Conservation (phyloP, 2,113 vertebrate genomes). For the Bothrops jararaca region DNA sequence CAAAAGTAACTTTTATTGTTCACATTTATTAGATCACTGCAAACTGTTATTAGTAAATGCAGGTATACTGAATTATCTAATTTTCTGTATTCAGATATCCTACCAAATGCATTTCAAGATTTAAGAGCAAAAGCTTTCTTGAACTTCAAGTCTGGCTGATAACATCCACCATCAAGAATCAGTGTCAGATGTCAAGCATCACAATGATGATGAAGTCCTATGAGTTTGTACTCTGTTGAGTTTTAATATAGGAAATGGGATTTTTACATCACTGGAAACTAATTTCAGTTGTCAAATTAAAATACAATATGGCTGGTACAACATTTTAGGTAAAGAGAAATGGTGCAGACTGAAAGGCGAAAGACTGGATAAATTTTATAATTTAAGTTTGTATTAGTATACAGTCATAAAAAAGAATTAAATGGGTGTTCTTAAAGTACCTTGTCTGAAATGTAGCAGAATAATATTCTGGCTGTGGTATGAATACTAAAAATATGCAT, state of each 20-base stretch:
- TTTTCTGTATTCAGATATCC: not conserved
- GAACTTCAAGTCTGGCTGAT: not conserved
- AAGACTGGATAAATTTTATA: not conserved
- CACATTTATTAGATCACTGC: conserved; percentile 35
- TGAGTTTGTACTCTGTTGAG: not conserved
- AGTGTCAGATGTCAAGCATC: not conserved
- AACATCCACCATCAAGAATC: not conserved
- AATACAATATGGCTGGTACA: not conserved
- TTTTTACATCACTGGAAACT: not conserved
- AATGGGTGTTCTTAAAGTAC: not conserved
- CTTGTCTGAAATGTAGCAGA: not conserved
- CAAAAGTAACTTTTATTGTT: conserved; percentile 13
- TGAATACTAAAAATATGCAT: not conserved
- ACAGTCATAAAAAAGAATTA: not conserved
- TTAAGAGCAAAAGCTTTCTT: not conserved
- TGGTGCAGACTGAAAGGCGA: not conserved
- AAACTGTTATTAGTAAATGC: not conserved
- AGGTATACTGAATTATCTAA: not conserved
- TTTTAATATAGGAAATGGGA: not conserved
- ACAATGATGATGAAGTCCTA: not conserved
- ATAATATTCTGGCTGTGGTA: not conserved
- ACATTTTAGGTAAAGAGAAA: not conserved
- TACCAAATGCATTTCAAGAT: not conserved
- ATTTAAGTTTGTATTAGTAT: not conserved
- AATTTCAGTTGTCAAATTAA: not conserved